Evolutionary conservation across 2,797 vertebrate genomes (phyloP).

Genomic region (Poecilia picta): DNA sequence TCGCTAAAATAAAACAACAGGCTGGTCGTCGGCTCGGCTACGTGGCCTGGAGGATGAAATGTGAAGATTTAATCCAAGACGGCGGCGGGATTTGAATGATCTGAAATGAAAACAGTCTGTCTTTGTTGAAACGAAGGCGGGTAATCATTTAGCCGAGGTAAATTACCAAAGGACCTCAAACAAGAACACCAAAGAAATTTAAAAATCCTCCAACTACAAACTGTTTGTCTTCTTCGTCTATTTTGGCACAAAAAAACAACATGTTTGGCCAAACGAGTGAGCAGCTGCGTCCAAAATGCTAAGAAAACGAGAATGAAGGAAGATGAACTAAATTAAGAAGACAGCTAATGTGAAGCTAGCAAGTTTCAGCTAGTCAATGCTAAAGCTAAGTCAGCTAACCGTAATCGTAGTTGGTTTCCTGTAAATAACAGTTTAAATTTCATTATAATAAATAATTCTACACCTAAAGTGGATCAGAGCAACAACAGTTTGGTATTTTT

Average conservation of each 20-base stretch:
- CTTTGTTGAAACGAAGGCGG: constrained; percentile 16
- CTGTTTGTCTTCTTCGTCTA: background rate
- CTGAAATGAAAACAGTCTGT: constrained; percentile 23
- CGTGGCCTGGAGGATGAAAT: constrained; percentile 18
- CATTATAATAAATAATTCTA: background rate
- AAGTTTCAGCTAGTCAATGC: background rate
- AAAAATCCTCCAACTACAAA: background rate
- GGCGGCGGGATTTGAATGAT: background rate
- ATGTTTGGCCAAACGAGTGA: background rate
- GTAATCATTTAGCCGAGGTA: constrained; percentile 1
- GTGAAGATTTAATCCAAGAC: background rate
- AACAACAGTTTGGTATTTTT: background rate
- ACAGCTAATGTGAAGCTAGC: background rate
- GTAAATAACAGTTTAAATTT: background rate
- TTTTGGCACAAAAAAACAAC: background rate
- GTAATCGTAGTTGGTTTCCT: background rate
- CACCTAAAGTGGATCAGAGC: background rate
- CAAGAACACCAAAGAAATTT: constrained; percentile 1
- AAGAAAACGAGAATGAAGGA: background rate
- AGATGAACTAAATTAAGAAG: background rate
- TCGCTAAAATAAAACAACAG: constrained; percentile 49
- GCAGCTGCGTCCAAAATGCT: background rate
- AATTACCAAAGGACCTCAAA: constrained; percentile 10
- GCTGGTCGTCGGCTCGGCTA: constrained; percentile 23
- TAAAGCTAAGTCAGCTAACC: background rate